These are phyloP conservation scores for Apomyelois bistriatella DNA, from an alignment of 2,888 invertebrate species.

Conservation along the genomic window DNA sequence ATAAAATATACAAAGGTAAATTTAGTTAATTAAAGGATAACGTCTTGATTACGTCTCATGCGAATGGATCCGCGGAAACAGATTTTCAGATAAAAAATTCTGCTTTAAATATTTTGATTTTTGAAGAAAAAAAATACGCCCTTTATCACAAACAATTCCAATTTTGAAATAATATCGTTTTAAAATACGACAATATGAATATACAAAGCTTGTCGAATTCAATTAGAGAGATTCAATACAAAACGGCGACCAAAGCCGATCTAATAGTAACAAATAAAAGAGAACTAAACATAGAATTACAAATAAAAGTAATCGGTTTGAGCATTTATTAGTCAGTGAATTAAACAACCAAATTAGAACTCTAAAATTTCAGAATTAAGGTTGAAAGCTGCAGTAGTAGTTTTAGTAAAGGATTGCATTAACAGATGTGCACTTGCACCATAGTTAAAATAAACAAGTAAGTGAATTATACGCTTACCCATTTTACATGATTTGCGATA, in stretches of 20 bases:
- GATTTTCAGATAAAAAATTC: too few species aligned
- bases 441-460: background rate
- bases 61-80: too few species aligned
- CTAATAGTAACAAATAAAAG: conserved; percentile 8
- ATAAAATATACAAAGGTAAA: too few species aligned
- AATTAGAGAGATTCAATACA: conserved; percentile 3
- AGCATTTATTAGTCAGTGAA: conserved; percentile 1
- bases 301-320: conserved; percentile 2
- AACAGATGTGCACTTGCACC: conserved; percentile 11
- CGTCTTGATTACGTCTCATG: too few species aligned
- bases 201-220: background rate
- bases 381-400: background rate
- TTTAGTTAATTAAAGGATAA: too few species aligned
- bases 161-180: background rate
- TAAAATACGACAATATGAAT: background rate
- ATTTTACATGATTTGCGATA: background rate
- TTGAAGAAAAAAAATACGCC: too few species aligned
- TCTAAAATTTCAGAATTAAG: background rate
- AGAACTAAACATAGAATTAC: background rate
- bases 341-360: background rate
- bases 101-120: too few species aligned
- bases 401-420: conserved; percentile 10
- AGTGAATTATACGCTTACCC: background rate
- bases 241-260: background rate
- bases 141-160: too few species aligned